Evolutionary conservation across 1,140 invertebrate genomes (phyloP).

Genomic region (Portunus trituberculatus): DNA sequence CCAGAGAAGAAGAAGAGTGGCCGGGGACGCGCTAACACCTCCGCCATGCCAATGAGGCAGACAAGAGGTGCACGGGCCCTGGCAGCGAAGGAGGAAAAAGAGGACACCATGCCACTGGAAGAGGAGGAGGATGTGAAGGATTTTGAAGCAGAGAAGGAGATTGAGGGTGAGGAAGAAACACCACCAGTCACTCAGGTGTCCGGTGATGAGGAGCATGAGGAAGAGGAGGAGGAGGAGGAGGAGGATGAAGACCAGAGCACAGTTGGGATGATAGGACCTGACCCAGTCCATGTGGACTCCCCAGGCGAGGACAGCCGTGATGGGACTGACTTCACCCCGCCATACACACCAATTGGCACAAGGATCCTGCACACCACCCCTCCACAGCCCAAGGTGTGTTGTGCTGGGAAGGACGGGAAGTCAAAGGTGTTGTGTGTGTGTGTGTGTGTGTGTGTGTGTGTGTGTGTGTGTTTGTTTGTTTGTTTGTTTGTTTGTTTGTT

Average conservation of each 20-base stretch:
- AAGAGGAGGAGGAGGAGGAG: not conserved
- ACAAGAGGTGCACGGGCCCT: not conserved
- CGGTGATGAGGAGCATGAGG: not conserved
- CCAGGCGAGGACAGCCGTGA: constrained; percentile 4
- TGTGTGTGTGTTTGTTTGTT: too few relatives aligned
- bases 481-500: too few relatives aligned
- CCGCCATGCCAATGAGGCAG: not conserved
- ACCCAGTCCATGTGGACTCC: not conserved
- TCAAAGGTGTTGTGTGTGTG: too few relatives aligned
- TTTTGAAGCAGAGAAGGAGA: not conserved
- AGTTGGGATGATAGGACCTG: not conserved
- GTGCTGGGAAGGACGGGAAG: not conserved
- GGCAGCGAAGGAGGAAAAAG: not conserved
- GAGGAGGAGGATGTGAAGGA: not conserved
- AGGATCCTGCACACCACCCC: not conserved
- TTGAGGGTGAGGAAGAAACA: not conserved
- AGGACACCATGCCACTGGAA: not conserved
- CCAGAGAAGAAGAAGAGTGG: not conserved
- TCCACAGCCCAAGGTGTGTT: not conserved
- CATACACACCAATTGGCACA: not conserved
- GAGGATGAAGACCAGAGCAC: not conserved
- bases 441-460: too few relatives aligned
- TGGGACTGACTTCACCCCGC: not conserved
- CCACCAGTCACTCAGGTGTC: too few relatives aligned
- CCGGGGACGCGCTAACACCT: not conserved